Percentiles rank a stretch among this genome's conserved stretches.
These are phyloP conservation scores for Panthera tigris DNA, from an alignment of 2,113 vertebrate species.

Conservation along the genomic window DNA sequence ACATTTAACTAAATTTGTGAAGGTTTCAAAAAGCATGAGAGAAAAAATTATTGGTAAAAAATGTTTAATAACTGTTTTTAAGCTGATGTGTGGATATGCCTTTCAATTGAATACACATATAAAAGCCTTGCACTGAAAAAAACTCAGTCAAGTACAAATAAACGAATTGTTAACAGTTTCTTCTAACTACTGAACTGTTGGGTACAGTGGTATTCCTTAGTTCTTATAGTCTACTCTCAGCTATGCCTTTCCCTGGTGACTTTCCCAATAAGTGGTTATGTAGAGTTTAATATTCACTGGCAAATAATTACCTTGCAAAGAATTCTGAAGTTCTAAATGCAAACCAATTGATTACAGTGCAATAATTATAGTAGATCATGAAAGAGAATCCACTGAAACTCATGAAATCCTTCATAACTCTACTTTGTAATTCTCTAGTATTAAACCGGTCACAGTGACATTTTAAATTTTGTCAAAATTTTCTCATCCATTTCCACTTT, in stretches of 20 bases:
- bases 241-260: not conserved
- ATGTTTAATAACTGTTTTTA: conserved; percentile 23
- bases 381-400: not conserved
- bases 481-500: not conserved
- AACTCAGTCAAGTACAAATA: conserved; percentile 1
- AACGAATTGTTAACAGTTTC: not conserved
- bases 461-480: conserved; percentile 14
- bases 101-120: conserved; percentile 16
- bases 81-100: not conserved
- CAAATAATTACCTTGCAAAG: not conserved
- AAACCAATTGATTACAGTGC: not conserved
- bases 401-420: not conserved
- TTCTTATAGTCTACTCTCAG: not conserved
- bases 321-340: not conserved
- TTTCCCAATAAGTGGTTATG: not conserved
- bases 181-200: not conserved
- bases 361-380: not conserved
- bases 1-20: conserved; percentile 54
- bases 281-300: not conserved
- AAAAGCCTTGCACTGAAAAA: not conserved
- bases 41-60: not conserved
- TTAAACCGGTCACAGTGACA: not conserved
- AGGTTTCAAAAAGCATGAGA: conserved; percentile 14
- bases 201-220: not conserved
- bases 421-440: not conserved